These are phyloP conservation scores for Sakesphorus luctuosus DNA, from an alignment of 2,113 vertebrate genomes.

Conservation along the genomic window DNA sequence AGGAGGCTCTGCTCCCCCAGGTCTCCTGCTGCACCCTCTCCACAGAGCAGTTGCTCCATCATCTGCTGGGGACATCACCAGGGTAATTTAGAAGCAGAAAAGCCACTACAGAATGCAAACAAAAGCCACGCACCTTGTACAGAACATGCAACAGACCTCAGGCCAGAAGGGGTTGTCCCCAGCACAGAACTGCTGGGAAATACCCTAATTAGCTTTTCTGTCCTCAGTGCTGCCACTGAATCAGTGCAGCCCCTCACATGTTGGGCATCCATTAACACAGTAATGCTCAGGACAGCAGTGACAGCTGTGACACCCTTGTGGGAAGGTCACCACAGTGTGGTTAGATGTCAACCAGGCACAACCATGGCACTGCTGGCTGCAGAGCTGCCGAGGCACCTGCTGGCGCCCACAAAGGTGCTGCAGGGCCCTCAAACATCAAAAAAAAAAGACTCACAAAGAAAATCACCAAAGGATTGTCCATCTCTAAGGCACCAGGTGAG, in stretches of 20 bases:
- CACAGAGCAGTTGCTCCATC: not conserved
- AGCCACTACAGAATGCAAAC: not conserved
- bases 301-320: fast-evolving
- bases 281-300: not conserved
- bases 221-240: fast-evolving
- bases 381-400: too few species aligned
- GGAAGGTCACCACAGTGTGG: not conserved
- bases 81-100: not conserved
- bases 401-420: not conserved
- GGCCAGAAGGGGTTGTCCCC: fast-evolving
- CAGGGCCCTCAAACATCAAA: not conserved
- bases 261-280: not conserved
- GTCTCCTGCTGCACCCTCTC: not conserved
- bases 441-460: fast-evolving
- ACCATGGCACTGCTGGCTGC: fast-evolving
- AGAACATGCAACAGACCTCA: not conserved
- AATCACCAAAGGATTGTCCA: not conserved
- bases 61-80: not conserved
- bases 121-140: not conserved
- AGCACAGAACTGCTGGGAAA: not conserved
- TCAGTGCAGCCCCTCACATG: fast-evolving
- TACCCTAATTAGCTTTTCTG: not conserved
- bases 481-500: not conserved
- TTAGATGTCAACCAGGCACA: fast-evolving
- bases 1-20: not conserved